Evolutionary conservation across 1,140 invertebrate genomes (phyloP).

Genomic region (Cryptotermes secundus): DNA sequence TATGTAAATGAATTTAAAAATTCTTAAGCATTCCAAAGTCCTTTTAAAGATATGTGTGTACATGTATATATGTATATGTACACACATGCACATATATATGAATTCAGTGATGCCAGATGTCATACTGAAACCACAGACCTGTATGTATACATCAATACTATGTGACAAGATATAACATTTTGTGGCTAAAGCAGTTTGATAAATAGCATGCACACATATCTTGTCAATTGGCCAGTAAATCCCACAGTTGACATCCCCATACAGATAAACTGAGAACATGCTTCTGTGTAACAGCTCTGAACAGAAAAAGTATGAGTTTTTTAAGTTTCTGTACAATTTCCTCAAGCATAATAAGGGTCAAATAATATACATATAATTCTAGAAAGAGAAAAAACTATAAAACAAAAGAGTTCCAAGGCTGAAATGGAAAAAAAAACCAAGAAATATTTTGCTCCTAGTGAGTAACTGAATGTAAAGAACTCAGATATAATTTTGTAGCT

Average conservation of each 20-base stretch:
- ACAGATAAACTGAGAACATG: constrained; percentile 24
- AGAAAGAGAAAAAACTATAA: background rate
- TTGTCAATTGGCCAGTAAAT: constrained; percentile 24
- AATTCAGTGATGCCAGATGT: background rate
- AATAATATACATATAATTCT: background rate
- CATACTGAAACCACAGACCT: constrained; percentile 18
- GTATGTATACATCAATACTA: constrained; percentile 25
- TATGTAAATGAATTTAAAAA: background rate
- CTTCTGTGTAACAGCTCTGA: background rate
- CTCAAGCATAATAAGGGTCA: background rate
- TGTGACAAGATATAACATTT: constrained; percentile 29
- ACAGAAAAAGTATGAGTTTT: constrained; percentile 6
- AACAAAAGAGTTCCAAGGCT: background rate
- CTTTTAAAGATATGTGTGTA: background rate
- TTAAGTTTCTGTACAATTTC: background rate
- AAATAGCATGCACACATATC: constrained; percentile 24
- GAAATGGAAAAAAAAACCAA: background rate
- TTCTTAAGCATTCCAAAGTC: too few relatives aligned
- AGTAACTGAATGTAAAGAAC: constrained; percentile 25
- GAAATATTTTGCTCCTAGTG: constrained; percentile 7
- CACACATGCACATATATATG: background rate
- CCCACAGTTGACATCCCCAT: constrained; percentile 19
- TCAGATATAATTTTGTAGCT: constrained; percentile 5
- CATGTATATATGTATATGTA: background rate
- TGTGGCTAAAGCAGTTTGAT: constrained; percentile 21